A percentile compares a stretch with the other conserved stretches of the same genome.
phyloP scores from a whole-genome alignment of 2,888 invertebrate genomes.

The Cheilosia grossa region DNA sequence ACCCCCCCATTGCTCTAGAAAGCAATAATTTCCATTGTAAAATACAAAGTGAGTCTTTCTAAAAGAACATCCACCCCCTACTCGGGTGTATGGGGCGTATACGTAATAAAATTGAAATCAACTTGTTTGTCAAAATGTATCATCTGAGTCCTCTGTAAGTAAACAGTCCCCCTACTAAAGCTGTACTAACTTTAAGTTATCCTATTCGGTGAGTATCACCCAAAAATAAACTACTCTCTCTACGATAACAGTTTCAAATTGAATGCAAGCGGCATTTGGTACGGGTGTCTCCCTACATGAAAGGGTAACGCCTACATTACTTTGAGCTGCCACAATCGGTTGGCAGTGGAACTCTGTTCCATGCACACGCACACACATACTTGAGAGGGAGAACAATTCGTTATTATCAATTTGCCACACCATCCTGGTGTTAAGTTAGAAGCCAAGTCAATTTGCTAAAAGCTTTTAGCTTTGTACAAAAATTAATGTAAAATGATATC shows the following conservation, averaged over 20 bases:
- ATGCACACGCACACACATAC: background rate
- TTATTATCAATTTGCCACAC: constrained; percentile 29
- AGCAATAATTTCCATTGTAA: too few species aligned
- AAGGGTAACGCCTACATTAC: background rate
- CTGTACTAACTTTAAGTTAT: constrained; percentile 19
- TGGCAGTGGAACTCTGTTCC: background rate
- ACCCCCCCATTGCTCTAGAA: too few species aligned
- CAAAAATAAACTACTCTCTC: background rate
- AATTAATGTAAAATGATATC: constrained; percentile 27
- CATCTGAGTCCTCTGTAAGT: background rate
- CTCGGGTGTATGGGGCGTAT: background rate
- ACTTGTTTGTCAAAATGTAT: background rate
- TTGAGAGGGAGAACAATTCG: constrained; percentile 7
- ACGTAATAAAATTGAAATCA: constrained; percentile 24
- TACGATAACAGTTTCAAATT: background rate
- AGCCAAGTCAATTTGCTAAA: constrained; percentile 43
- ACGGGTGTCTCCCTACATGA: background rate
- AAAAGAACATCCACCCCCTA: too few species aligned
- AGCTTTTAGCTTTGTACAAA: constrained; percentile 27
- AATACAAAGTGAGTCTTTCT: too few species aligned
- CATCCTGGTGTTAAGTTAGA: background rate
- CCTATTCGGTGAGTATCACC: background rate
- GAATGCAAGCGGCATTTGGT: constrained; percentile 21
- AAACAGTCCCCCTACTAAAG: background rate
- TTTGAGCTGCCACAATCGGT: background rate